Conservation (phyloP, 2,888 invertebrate species). For the Ichneumoninae sp. region DNA sequence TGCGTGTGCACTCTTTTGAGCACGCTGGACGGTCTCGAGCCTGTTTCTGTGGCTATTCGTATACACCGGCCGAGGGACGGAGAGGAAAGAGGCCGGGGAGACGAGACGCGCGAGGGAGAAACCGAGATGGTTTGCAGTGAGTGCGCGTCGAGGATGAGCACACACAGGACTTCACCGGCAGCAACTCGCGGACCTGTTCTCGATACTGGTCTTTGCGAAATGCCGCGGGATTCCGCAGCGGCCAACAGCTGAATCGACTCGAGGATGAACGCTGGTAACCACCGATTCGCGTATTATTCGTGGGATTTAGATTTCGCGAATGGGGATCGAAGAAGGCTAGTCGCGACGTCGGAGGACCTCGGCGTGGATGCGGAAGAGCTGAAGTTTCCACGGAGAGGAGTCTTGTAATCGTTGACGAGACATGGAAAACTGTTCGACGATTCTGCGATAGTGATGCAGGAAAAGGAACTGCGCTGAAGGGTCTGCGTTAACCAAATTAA, state of each 20-base stretch:
- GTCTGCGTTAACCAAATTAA: no score
- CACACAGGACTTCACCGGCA: constrained; percentile 62
- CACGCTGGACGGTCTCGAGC: constrained; percentile 29
- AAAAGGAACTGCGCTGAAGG: neutral
- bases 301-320: constrained; percentile 2
- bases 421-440: neutral
- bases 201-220: constrained; percentile 80
- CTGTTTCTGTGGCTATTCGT: constrained; percentile 22
- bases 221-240: constrained; percentile 76
- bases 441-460: neutral
- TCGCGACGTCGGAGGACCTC: neutral
- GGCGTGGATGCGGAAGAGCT: neutral
- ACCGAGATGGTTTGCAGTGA: constrained; percentile 31
- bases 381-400: neutral
- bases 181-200: constrained; percentile 77
- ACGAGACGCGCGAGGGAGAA: constrained; percentile 25
- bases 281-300: constrained; percentile 21
- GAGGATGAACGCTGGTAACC: constrained; percentile 51
- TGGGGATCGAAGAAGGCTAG: neutral
- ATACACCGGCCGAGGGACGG: constrained; percentile 32
- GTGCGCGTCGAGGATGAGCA: constrained; percentile 62
- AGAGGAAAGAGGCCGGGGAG: constrained; percentile 46
- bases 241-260: constrained; percentile 19
- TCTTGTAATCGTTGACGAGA: neutral
- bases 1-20: constrained; percentile 58